These are phyloP conservation scores for Axea sp. DNA, from an alignment of 2,888 invertebrate genomes.

Conservation along the genomic window DNA sequence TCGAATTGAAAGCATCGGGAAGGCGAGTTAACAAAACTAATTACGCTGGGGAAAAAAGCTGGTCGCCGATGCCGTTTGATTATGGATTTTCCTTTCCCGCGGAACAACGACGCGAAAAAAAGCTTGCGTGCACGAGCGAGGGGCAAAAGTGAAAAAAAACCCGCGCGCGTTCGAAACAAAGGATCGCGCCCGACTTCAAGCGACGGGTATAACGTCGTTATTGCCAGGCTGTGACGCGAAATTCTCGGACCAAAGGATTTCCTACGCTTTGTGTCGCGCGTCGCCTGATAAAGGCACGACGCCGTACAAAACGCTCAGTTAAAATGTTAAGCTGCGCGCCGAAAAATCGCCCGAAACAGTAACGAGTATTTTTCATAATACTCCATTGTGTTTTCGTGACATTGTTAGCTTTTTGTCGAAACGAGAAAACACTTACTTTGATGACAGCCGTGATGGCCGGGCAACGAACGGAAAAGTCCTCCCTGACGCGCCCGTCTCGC, in stretches of 20 bases:
- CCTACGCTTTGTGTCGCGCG: conserved; percentile 48
- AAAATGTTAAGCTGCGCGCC: conserved; percentile 23
- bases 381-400: neutral
- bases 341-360: conserved; percentile 5
- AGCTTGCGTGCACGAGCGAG: too few relatives aligned
- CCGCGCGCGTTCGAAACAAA: conserved; percentile 18
- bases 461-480: neutral
- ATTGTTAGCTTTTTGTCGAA: neutral
- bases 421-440: conserved; percentile 10
- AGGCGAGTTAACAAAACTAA: conserved; percentile 49
- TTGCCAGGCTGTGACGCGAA: conserved; percentile 43
- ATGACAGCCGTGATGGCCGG: neutral
- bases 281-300: conserved; percentile 14
- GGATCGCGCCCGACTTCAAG: conserved; percentile 16
- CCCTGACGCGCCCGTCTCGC: conserved; percentile 4
- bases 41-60: conserved; percentile 35
- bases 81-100: conserved; percentile 30
- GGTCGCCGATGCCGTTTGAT: conserved; percentile 47
- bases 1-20: conserved; percentile 20
- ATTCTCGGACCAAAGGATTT: conserved; percentile 54
- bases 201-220: conserved; percentile 57
- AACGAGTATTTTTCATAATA: conserved; percentile 14
- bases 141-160: conserved; percentile 5
- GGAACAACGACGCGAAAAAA: conserved; percentile 6
- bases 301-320: conserved; percentile 16